Conservation (phyloP, 2,797 vertebrate genomes). For the Crypturellus tataupa region DNA sequence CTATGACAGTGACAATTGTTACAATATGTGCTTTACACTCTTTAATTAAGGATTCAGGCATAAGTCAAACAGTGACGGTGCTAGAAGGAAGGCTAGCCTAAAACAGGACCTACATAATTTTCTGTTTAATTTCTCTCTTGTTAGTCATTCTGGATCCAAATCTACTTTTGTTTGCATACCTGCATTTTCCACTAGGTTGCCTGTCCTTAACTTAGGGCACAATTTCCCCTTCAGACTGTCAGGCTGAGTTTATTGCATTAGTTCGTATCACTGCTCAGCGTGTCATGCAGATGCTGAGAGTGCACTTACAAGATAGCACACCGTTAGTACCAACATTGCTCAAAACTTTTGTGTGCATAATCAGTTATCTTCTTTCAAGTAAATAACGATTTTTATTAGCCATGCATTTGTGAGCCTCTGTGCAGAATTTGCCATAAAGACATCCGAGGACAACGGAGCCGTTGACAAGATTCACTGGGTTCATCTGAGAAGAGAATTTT, state of each 20-base stretch:
- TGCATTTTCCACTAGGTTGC: not conserved
- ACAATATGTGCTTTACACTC: not conserved
- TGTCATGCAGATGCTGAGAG: not conserved
- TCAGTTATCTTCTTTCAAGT: not conserved
- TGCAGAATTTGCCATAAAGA: not conserved
- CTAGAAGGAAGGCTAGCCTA: not conserved
- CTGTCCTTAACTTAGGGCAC: not conserved
- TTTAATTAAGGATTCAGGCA: not conserved
- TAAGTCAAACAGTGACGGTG: not conserved
- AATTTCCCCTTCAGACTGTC: not conserved
- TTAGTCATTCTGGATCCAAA: not conserved
- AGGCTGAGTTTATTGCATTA: not conserved
- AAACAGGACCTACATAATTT: rapidly evolving
- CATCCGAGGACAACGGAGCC: not conserved
- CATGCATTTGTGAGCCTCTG: not conserved
- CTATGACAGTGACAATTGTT: not conserved
- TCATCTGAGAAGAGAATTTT: constrained; percentile 31
- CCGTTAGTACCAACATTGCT: not conserved
- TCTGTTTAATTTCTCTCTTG: not conserved
- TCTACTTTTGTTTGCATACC: not conserved
- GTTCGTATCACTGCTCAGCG: not conserved
- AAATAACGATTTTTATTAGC: not conserved
- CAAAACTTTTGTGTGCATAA: not conserved
- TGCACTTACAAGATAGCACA: not conserved
- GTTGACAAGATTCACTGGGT: not conserved